Evolutionary conservation across 1,140 invertebrate species (phyloP).

Genomic region (Temnothorax nylanderi): DNA sequence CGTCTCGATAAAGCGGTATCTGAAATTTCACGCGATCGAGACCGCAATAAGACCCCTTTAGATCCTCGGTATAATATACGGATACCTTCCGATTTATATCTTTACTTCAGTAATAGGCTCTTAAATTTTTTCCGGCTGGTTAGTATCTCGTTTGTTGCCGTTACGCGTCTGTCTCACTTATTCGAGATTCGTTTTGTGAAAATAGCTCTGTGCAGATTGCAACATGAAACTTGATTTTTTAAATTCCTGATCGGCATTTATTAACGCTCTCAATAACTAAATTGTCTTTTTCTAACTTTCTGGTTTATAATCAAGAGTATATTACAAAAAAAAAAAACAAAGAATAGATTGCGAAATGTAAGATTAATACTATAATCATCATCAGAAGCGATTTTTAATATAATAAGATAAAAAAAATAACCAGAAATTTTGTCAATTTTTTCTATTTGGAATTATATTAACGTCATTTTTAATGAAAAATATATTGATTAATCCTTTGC

Average conservation of each 20-base stretch:
- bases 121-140: slow-evolving; percentile 25
- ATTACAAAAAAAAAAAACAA: not conserved
- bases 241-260: not conserved
- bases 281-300: not conserved
- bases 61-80: slow-evolving; percentile 10
- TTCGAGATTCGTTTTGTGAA: slow-evolving; percentile 2
- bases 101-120: slow-evolving; percentile 25
- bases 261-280: not conserved
- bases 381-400: not conserved
- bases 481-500: not conserved
- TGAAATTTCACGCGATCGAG: slow-evolving; percentile 42
- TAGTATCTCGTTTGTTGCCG: slow-evolving; percentile 14
- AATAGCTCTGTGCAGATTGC: not conserved
- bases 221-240: not conserved
- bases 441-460: not conserved
- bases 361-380: not conserved
- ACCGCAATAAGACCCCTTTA: slow-evolving; percentile 7
- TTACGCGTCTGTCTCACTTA: not conserved
- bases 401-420: too few relatives aligned
- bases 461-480: not conserved
- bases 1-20: slow-evolving; percentile 47
- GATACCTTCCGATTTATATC: slow-evolving; percentile 21
- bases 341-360: not conserved
- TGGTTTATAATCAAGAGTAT: not conserved
- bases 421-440: not conserved